Percentiles rank a stretch among this genome's conserved stretches.
phyloP scores from a whole-genome alignment of 23 tunicate species.

The Phallusia fumigata region DNA sequence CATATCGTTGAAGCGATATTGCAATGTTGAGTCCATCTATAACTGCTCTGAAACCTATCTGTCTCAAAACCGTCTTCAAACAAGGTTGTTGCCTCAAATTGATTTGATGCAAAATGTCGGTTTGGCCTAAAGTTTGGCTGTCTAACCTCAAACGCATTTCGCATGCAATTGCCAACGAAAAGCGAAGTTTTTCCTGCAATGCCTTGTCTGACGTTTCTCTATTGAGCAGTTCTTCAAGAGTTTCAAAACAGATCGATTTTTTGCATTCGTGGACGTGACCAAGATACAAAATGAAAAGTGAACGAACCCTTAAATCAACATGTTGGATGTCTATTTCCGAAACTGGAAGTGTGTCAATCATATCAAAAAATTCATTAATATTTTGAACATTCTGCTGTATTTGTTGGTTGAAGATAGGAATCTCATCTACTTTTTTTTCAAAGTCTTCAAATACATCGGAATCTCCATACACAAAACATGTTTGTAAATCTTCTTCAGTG shows the following conservation, averaged over 20 bases:
- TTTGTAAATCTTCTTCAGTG: too few relatives aligned
- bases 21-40: background rate
- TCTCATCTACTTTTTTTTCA: background rate
- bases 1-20: background rate
- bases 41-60: background rate
- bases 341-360: too few relatives aligned
- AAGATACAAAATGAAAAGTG: background rate
- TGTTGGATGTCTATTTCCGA: background rate
- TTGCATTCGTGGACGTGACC: background rate
- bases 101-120: background rate
- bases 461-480: slow-evolving; percentile 41
- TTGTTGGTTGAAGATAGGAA: background rate
- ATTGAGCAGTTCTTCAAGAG: background rate
- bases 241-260: background rate
- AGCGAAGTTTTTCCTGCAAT: background rate
- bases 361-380: background rate
- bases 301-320: background rate
- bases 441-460: background rate
- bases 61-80: too few relatives aligned
- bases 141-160: background rate
- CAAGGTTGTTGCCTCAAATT: background rate
- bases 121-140: background rate
- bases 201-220: background rate
- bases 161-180: background rate
- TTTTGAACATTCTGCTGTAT: background rate